Evolutionary conservation across 2,888 invertebrate species (phyloP).

Genomic region (Oscheius sp.): DNA sequence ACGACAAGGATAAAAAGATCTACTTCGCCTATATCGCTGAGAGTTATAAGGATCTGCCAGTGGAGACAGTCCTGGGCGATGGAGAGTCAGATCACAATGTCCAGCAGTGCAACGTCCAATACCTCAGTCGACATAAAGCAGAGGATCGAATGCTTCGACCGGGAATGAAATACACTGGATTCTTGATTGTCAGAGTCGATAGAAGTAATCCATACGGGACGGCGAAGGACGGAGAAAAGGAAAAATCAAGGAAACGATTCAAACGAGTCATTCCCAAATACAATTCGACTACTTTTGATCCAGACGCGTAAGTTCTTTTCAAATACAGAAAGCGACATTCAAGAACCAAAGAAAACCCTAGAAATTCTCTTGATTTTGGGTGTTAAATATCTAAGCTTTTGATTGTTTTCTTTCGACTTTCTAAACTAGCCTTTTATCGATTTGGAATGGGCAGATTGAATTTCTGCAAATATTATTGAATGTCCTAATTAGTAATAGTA

Average conservation of each 20-base stretch:
- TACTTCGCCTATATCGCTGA: conserved; percentile 70
- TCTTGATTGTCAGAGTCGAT: conserved; percentile 58
- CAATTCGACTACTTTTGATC: no score
- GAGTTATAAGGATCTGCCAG: conserved; percentile 61
- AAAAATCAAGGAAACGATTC: neutral
- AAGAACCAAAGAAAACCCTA: no score
- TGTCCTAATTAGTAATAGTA: no score
- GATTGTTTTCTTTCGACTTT: no score
- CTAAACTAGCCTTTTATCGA: no score
- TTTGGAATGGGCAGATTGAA: no score
- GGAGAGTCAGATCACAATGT: conserved; percentile 43
- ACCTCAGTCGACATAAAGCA: conserved; percentile 59
- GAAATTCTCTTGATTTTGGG: no score
- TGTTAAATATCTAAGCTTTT: no score
- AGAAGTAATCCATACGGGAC: conserved; percentile 1
- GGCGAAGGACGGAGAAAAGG: conserved; percentile 46
- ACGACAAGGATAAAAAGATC: conserved; percentile 48
- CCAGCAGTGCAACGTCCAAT: conserved; percentile 63
- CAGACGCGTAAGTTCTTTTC: no score
- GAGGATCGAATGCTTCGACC: conserved; percentile 58
- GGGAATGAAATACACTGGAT: conserved; percentile 68
- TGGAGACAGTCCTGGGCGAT: conserved; percentile 66
- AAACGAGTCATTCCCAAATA: neutral
- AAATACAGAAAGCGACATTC: no score
- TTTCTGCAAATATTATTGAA: no score